Evolutionary conservation across 2,113 vertebrate species (phyloP).

Genomic region (Papio anubis): DNA sequence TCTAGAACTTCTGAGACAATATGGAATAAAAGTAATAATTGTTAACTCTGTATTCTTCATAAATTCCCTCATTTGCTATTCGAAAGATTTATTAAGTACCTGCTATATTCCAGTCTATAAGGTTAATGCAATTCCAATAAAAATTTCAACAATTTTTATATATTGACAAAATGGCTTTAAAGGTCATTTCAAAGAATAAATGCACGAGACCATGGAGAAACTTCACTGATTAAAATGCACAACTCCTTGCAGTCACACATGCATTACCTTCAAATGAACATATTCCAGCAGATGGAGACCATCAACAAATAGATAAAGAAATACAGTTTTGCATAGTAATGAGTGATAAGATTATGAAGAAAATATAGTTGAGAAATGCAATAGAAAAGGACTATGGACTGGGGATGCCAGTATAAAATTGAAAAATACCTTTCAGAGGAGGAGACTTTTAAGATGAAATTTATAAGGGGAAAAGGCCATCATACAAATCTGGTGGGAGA

Average conservation of each 20-base stretch:
- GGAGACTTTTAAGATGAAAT: neutral
- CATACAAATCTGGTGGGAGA: neutral
- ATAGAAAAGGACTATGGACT: neutral
- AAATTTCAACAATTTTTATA: constrained; percentile 57
- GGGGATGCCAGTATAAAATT: neutral
- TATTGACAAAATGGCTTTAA: constrained; percentile 45
- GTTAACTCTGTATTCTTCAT: neutral
- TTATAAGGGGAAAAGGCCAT: neutral
- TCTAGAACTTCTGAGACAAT: constrained; percentile 40
- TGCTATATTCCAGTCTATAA: constrained; percentile 35
- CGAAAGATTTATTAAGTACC: constrained; percentile 18
- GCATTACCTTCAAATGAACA: neutral
- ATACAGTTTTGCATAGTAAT: neutral
- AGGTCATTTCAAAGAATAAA: constrained; percentile 58
- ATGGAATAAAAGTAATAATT: constrained; percentile 37
- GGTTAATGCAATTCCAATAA: constrained; percentile 61
- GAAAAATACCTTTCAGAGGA: neutral
- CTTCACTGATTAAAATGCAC: constrained; percentile 21
- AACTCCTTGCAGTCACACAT: neutral
- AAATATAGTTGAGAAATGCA: neutral
- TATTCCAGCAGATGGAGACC: neutral
- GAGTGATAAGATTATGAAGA: neutral
- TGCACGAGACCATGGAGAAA: neutral
- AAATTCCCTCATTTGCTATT: constrained; percentile 32
- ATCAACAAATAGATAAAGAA: neutral